Evolutionary conservation across 2,113 vertebrate species (phyloP).

Genomic region (Hyperoodon ampullatus): DNA sequence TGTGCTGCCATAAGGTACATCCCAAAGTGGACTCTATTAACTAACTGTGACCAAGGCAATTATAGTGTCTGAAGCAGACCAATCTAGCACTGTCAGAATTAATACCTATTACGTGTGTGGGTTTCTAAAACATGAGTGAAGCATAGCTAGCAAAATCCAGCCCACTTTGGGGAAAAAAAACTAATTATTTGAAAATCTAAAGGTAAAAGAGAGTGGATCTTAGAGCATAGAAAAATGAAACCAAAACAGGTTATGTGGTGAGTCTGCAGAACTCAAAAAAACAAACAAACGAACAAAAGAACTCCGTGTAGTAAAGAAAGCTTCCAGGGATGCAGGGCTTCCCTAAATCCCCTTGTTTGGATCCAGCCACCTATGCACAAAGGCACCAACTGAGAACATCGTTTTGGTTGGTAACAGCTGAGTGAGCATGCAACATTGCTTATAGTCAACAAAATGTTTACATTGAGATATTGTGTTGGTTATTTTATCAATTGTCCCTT

Average conservation of each 20-base stretch:
- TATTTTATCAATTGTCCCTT: slow-evolving; percentile 12
- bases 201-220: neutral
- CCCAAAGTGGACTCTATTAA: slow-evolving; percentile 4
- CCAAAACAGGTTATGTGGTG: neutral
- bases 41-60: slow-evolving; percentile 34
- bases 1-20: slow-evolving; percentile 9
- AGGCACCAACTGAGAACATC: slow-evolving; percentile 6
- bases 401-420: neutral
- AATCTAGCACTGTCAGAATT: slow-evolving; percentile 9
- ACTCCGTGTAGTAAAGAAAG: slow-evolving; percentile 17
- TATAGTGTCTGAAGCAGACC: neutral
- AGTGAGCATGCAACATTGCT: neutral
- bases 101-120: neutral
- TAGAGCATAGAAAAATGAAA: neutral
- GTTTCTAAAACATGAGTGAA: slow-evolving; percentile 29
- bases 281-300: neutral
- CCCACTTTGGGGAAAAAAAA: neutral
- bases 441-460: slow-evolving; percentile 11
- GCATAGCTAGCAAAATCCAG: neutral
- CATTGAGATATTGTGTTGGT: neutral
- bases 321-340: neutral
- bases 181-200: slow-evolving; percentile 33
- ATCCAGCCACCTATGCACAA: neutral
- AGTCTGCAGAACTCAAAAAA: neutral
- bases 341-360: neutral